phyloP scores from a whole-genome alignment of 1,140 invertebrate genomes.

The Drosophila kikkawai region DNA sequence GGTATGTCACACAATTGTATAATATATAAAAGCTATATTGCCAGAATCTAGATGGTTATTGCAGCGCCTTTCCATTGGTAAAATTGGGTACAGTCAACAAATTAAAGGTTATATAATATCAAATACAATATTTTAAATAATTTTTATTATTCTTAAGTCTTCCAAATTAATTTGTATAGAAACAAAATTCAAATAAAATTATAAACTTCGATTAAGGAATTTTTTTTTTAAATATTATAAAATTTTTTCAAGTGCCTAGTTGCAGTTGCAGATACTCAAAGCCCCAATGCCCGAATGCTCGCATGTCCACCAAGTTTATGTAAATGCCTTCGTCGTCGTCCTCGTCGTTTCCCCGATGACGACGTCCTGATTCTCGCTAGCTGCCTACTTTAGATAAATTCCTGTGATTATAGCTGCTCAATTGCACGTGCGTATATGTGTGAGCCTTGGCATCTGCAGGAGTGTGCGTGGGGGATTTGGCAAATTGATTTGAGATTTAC shows the following conservation, averaged over 20 bases:
- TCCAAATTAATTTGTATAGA: not conserved
- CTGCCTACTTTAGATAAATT: conserved; percentile 76
- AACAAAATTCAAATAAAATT: no score
- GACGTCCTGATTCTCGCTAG: conserved; percentile 52
- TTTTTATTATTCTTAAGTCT: not conserved
- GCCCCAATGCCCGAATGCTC: conserved; percentile 26
- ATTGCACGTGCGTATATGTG: conserved; percentile 60
- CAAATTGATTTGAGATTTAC: conserved; percentile 57
- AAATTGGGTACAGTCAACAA: no score
- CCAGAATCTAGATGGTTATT: no score
- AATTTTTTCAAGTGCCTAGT: not conserved
- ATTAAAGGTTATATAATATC: no score
- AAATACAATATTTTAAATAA: no score
- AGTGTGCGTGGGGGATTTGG: conserved; percentile 30
- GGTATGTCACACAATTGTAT: no score
- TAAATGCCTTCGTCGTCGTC: conserved; percentile 48
- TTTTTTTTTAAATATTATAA: no score
- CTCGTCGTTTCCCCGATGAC: conserved; percentile 29
- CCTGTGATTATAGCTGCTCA: conserved; percentile 80
- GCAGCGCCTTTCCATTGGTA: no score
- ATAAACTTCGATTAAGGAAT: no score
- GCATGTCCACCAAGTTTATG: conserved; percentile 74
- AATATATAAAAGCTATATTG: no score
- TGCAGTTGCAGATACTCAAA: conserved; percentile 31
- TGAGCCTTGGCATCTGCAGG: conserved; percentile 9